These are phyloP conservation scores for Leptura quadrifasciata DNA, from an alignment of 2,888 invertebrate genomes.

Conservation along the genomic window DNA sequence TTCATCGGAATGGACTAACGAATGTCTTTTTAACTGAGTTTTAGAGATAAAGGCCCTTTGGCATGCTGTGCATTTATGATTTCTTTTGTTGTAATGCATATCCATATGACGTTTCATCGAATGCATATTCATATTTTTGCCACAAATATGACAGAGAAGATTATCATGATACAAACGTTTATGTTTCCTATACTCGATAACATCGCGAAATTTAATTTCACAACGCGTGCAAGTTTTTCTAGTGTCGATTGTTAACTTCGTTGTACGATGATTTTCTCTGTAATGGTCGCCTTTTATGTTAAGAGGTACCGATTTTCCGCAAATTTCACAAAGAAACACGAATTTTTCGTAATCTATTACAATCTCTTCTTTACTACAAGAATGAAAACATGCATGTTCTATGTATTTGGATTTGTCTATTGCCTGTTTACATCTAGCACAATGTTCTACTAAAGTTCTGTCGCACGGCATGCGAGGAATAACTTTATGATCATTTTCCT, in stretches of 20 bases:
- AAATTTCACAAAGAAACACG: slow-evolving; percentile 6
- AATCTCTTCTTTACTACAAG: not conserved
- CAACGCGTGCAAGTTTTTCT: not conserved
- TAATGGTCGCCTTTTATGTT: slow-evolving; percentile 5
- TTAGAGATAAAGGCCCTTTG: slow-evolving; percentile 46
- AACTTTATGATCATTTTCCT: not conserved
- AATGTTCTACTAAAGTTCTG: not conserved
- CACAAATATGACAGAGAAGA: slow-evolving; percentile 56
- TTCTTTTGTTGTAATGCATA: slow-evolving; percentile 47
- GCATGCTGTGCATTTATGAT: slow-evolving; percentile 51
- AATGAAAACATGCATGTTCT: slow-evolving; percentile 28
- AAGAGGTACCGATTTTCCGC: slow-evolving; percentile 11
- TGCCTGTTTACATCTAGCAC: slow-evolving; percentile 9
- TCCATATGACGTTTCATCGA: slow-evolving; percentile 35
- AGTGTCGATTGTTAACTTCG: too few relatives aligned
- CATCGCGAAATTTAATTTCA: not conserved
- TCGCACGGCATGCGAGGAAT: too few relatives aligned
- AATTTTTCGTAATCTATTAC: not conserved
- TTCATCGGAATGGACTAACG: slow-evolving; percentile 45
- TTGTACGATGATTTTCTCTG: not conserved
- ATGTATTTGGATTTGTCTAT: not conserved
- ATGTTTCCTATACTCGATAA: slow-evolving; percentile 4
- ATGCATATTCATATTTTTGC: slow-evolving; percentile 51
- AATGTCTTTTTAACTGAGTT: slow-evolving; percentile 40
- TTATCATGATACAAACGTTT: not conserved